Conservation (phyloP, 2,113 vertebrate genomes). For the Cnemophilus loriae region DNA sequence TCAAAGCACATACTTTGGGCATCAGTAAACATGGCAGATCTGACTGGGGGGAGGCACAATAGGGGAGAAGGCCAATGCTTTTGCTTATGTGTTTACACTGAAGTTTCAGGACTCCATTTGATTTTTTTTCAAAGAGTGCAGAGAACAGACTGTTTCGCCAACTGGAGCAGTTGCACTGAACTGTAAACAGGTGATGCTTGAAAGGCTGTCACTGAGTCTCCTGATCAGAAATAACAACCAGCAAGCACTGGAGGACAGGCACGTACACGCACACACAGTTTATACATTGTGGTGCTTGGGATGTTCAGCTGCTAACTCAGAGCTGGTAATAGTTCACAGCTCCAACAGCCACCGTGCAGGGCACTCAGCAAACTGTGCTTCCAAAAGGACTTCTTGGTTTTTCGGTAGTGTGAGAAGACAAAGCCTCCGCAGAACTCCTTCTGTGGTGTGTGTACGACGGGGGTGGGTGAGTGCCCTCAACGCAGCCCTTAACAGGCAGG, state of each 20-base stretch:
- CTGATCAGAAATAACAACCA: neutral
- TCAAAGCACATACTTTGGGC: neutral
- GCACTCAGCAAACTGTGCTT: neutral
- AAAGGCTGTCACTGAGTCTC: neutral
- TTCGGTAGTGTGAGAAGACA: neutral
- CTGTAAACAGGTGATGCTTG: neutral
- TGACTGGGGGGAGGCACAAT: neutral
- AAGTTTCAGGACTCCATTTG: neutral
- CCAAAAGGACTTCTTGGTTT: neutral
- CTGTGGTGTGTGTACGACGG: accelerated
- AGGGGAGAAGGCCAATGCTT: neutral
- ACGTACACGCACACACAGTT: accelerated
- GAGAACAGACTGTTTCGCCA: neutral
- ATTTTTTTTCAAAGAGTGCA: neutral
- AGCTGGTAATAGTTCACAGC: neutral
- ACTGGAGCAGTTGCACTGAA: neutral
- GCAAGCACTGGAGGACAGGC: neutral
- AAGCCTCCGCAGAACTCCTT: neutral
- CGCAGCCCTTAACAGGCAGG: accelerated
- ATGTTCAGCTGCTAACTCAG: neutral
- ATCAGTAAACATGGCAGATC: neutral
- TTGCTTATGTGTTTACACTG: neutral
- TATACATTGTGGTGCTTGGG: accelerated
- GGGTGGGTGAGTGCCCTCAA: neutral
- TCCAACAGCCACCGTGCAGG: neutral